Base-by-base conservation (phyloP, 2,888 invertebrate genomes). In the Cremastinae sp. region DNA sequence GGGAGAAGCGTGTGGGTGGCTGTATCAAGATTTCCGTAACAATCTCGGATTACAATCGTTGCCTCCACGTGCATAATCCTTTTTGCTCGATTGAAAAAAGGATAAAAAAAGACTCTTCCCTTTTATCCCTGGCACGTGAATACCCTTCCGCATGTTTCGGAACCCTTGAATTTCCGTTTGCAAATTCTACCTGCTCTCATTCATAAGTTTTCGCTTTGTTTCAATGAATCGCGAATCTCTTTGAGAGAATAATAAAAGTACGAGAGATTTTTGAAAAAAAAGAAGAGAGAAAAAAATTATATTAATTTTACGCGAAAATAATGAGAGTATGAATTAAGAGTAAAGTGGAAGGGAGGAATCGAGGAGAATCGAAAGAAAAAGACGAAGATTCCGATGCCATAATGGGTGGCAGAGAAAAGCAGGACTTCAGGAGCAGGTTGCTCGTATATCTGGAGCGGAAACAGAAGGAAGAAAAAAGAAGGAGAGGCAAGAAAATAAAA, bases 381-480 rank as follows among this genome's bases (percentile, higher is more conserved):
- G 59, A 18, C 41, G 49, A 45, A 45, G 80, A 39, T 58, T 78
- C 74, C 53, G 61, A 70, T 80, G 76, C 82, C 83, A 81, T 83
- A 82, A 83, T 80, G 81, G 83, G 79, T 56, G 74, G 66, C 55
- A 66, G 28, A 28, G 28, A 28, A 69, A 78, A 75, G 64, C 70
- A 62, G 59, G 78, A 74, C 71, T 75, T 79, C 78, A 83, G 83
- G 12, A 86, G 83, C 86, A 85, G 87, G 83, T 84, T 83, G 86
- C 71, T 83, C 84, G 85, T 86, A 88, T 28, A 28, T 87, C 87
- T 88, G 84, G 87, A 87, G 85, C 87, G 87, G 88, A 88, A 88
- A 85, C 84, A 81, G 79, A 83, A 86, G 86, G 86, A 87, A 88
- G 87, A 87, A 84, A 80, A 86, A 84, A 85, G 71, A 79, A n/a